phyloP scores from a whole-genome alignment of 2,113 vertebrate species.

The Ceuthmochares aereus region DNA sequence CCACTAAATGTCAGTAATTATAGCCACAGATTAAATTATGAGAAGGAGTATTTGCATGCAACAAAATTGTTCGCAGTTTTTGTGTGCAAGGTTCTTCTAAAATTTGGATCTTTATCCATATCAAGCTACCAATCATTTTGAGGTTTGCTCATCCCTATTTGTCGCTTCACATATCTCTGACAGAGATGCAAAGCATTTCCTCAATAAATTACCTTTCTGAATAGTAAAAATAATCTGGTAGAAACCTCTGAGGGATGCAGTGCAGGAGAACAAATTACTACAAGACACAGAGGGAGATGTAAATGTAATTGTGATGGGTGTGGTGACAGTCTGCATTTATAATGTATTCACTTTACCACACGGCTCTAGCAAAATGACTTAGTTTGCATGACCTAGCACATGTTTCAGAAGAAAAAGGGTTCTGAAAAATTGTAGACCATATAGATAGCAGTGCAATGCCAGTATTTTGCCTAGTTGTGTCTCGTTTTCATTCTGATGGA shows the following conservation, averaged over 20 bases:
- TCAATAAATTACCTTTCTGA: slow-evolving; percentile 64
- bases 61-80: not conserved
- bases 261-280: slow-evolving; percentile 50
- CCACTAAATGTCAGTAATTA: not conserved
- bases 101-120: slow-evolving; percentile 20
- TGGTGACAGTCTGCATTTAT: slow-evolving; percentile 57
- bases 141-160: slow-evolving; percentile 20
- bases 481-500: not conserved
- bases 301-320: slow-evolving; percentile 63
- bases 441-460: not conserved
- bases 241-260: slow-evolving; percentile 45
- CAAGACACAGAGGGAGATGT: slow-evolving; percentile 57
- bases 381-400: slow-evolving; percentile 16
- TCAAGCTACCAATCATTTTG: slow-evolving; percentile 35
- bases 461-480: not conserved
- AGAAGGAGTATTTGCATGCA: not conserved
- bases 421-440: not conserved
- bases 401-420: slow-evolving; percentile 1
- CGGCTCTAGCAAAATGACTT: not conserved
- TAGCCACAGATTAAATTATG: not conserved
- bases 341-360: slow-evolving; percentile 24
- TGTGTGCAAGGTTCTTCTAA: not conserved
- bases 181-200: slow-evolving; percentile 47
- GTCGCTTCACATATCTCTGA: slow-evolving; percentile 20
- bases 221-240: slow-evolving; percentile 62